phyloP scores from a whole-genome alignment of 2,888 invertebrate species.

The Helicoverpa assulta region DNA sequence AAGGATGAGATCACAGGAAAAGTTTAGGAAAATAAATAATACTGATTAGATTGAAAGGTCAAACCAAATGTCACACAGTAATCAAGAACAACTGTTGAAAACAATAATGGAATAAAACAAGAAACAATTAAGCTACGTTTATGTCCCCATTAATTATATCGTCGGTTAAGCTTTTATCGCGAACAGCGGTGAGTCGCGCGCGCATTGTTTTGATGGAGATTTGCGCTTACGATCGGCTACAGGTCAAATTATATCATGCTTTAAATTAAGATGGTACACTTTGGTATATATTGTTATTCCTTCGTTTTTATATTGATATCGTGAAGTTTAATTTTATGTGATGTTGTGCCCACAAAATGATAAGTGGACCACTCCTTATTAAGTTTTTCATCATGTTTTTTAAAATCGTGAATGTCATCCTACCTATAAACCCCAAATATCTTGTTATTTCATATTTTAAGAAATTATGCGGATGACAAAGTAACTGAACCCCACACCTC shows the following conservation, averaged over 20 bases:
- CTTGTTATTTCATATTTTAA: no score
- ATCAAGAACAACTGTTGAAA: conserved; percentile 74
- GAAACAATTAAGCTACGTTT: conserved; percentile 76
- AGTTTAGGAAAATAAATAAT: conserved; percentile 82
- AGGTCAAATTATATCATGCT: conserved; percentile 45
- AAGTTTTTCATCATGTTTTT: no score
- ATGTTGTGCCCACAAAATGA: not conserved
- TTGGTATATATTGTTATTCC: conserved; percentile 20
- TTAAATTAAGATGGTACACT: conserved; percentile 36
- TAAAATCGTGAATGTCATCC: no score
- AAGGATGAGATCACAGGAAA: conserved; percentile 85
- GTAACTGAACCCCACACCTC: no score
- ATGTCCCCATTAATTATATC: conserved; percentile 72
- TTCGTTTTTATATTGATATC: conserved; percentile 11
- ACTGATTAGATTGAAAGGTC: conserved; percentile 79
- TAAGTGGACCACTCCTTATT: not conserved
- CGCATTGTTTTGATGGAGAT: conserved; percentile 58
- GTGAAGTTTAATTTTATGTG: not conserved
- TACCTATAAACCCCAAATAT: no score
- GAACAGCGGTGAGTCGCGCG: conserved; percentile 33
- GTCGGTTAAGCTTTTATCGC: conserved; percentile 55
- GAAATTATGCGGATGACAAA: no score
- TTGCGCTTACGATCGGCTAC: conserved; percentile 36
- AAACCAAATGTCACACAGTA: conserved; percentile 70
- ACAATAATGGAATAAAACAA: conserved; percentile 86